Percentiles rank a stretch among this genome's conserved stretches.
Conservation (phyloP, 2,797 vertebrate genomes). For the Enteromius unitaeniatus region DNA sequence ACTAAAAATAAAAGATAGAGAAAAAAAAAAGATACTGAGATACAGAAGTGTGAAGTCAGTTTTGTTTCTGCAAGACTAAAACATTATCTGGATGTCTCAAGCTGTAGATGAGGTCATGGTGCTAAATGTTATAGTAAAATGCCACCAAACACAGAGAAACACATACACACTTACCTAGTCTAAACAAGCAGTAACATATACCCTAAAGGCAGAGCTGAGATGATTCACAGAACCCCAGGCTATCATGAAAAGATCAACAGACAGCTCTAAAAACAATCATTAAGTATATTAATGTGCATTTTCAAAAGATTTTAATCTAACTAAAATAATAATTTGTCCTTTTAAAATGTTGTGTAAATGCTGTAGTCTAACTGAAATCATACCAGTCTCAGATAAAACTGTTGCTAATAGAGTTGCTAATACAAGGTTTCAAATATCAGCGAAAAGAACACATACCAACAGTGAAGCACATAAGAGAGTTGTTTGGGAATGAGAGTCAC, state of each 20-base stretch:
- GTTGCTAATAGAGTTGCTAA: not conserved
- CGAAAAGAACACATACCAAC: not conserved
- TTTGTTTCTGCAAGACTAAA: slow-evolving; percentile 30
- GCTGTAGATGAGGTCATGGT: slow-evolving; percentile 20
- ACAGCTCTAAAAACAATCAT: not conserved
- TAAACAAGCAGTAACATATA: not conserved
- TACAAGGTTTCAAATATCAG: not conserved
- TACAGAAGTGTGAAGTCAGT: slow-evolving; percentile 22
- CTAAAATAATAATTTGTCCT: not conserved
- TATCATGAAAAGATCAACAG: not conserved
- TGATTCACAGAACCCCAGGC: not conserved
- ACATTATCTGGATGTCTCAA: slow-evolving; percentile 29
- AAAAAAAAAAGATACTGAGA: not conserved
- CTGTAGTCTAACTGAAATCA: not conserved
- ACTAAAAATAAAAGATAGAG: slow-evolving; percentile 1
- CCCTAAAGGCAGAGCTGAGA: not conserved
- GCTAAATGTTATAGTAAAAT: not conserved
- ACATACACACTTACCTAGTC: not conserved
- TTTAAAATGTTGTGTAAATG: not conserved
- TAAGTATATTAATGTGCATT: not conserved
- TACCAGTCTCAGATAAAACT: not conserved
- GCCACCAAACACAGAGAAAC: not conserved
- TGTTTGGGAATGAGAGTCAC: not conserved
- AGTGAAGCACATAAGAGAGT: not conserved
- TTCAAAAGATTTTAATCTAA: not conserved